Conservation (phyloP, 2,888 invertebrate genomes). For the Ceraclea dissimilis region DNA sequence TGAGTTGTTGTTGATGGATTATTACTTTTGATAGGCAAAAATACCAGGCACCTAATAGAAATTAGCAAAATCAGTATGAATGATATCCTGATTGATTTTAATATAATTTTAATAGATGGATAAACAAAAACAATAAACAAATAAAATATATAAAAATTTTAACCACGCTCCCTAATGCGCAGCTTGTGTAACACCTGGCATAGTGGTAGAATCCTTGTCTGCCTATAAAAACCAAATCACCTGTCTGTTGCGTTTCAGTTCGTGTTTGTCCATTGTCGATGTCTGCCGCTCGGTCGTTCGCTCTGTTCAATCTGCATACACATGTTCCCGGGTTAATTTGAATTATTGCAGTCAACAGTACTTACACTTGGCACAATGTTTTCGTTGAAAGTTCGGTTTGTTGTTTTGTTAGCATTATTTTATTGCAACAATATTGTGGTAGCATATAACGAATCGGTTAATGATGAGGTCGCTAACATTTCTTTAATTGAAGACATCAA, state of each 20-base stretch:
- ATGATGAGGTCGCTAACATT: not conserved
- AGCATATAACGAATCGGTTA: not conserved
- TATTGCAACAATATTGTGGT: not conserved
- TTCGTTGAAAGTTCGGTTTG: not conserved
- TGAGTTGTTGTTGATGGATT: no score
- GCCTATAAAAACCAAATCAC: not conserved
- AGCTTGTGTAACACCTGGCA: conserved; percentile 1
- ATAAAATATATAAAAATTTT: not conserved
- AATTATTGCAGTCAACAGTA: not conserved
- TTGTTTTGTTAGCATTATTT: not conserved
- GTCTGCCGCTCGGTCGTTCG: not conserved
- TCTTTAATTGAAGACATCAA: not conserved
- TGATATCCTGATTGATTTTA: no score
- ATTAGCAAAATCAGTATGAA: no score
- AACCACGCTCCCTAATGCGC: not conserved
- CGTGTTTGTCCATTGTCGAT: not conserved
- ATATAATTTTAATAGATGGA: no score
- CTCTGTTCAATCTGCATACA: not conserved
- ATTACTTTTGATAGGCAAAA: no score
- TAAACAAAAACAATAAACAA: no score
- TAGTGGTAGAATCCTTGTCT: not conserved
- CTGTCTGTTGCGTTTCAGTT: not conserved
- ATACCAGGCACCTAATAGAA: no score
- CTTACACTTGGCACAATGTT: not conserved
- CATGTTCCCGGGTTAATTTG: not conserved